Conservation (phyloP, 2,797 vertebrate species). For the Pipistrellus nathusii region DNA sequence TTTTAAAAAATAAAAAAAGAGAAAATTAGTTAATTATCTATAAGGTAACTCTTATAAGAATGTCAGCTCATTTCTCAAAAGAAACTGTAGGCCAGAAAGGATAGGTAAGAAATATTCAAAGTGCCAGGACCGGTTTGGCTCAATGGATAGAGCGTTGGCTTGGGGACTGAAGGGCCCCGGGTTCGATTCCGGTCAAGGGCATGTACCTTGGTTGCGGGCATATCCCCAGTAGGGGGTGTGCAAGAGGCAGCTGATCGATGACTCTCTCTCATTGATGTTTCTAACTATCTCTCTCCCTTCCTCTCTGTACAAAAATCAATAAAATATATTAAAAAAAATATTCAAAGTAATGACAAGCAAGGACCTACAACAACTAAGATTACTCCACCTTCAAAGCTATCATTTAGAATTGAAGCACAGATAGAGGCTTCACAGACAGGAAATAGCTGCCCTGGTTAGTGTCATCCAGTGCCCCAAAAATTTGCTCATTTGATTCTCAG, state of each 20-base stretch:
- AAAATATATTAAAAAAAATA: no score
- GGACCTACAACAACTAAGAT: not conserved
- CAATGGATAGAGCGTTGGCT: no score
- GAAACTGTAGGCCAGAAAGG: not conserved
- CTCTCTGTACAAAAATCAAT: no score
- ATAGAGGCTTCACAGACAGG: not conserved
- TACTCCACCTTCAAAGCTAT: not conserved
- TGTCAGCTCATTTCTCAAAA: not conserved
- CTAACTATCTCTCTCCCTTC: no score
- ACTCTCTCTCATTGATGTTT: no score
- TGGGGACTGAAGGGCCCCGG: no score
- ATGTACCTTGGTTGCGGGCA: no score
- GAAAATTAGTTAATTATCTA: not conserved
- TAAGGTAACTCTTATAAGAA: not conserved
- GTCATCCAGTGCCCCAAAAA: not conserved
- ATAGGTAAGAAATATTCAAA: not conserved
- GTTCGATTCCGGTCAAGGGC: no score
- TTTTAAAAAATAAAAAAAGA: not conserved
- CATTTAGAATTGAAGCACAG: not conserved
- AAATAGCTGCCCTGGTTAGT: not conserved
- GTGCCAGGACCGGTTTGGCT: no score
- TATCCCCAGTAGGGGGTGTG: no score
- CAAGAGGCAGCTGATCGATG: no score
- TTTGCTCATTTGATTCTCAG: not conserved
- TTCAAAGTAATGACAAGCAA: not conserved